These are phyloP conservation scores for Papilio demoleus DNA, from an alignment of 2,888 invertebrate species.

Conservation along the genomic window DNA sequence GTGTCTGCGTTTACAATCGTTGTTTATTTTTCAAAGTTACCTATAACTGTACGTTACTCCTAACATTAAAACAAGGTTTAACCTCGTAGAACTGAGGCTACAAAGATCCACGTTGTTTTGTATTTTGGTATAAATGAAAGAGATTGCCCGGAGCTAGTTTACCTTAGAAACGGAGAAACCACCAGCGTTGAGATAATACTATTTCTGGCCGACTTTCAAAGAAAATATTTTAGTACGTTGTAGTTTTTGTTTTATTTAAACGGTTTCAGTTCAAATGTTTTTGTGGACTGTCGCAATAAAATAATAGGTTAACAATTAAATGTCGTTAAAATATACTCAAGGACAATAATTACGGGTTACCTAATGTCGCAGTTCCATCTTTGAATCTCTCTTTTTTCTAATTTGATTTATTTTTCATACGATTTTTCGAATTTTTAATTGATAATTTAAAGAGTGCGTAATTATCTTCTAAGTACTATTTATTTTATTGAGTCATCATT, in stretches of 20 bases:
- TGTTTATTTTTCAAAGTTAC: neutral
- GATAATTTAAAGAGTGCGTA: too few relatives aligned
- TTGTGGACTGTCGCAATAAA: neutral
- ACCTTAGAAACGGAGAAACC: conserved; percentile 31
- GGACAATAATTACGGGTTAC: too few relatives aligned
- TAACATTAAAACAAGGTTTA: neutral
- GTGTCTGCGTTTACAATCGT: neutral
- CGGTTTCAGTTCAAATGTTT: neutral
- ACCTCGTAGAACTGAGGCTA: conserved; percentile 3
- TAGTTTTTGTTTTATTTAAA: conserved; percentile 21
- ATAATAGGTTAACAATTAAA: neutral
- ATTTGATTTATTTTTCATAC: too few relatives aligned
- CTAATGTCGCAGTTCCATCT: too few relatives aligned
- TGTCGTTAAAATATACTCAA: too few relatives aligned
- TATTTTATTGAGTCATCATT: too few relatives aligned
- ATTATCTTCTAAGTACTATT: too few relatives aligned
- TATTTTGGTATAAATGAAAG: conserved; percentile 39
- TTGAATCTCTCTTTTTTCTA: too few relatives aligned
- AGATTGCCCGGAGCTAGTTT: conserved; percentile 44
- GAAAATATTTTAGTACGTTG: conserved; percentile 29
- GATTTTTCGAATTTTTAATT: too few relatives aligned
- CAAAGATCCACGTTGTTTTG: conserved; percentile 5
- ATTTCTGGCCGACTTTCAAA: conserved; percentile 26
- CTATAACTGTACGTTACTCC: neutral
- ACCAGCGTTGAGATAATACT: conserved; percentile 24